These are phyloP conservation scores for Lepidostoma basale DNA, from an alignment of 1,140 invertebrate species.

Conservation along the genomic window DNA sequence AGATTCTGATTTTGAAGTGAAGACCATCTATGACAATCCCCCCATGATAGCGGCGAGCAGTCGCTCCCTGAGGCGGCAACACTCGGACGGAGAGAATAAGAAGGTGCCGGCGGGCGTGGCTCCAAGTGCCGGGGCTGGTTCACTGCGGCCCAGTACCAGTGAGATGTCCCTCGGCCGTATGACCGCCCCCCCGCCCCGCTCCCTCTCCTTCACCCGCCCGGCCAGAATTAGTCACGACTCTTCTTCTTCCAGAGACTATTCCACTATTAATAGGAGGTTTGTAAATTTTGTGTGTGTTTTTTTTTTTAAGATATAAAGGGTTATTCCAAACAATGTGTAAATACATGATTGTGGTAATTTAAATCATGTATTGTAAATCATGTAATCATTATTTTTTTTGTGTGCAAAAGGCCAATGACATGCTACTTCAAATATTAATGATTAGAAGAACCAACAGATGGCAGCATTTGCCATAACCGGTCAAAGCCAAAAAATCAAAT, in stretches of 20 bases:
- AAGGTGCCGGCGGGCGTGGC: not conserved
- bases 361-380: no score
- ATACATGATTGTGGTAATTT: no score
- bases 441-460: no score
- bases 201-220: constrained; percentile 57
- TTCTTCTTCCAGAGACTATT: constrained; percentile 32
- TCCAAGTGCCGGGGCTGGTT: not conserved
- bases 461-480: no score
- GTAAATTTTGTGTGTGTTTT: no score
- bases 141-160: constrained; percentile 51
- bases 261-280: constrained; percentile 36
- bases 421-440: no score
- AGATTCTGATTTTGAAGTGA: constrained; percentile 36
- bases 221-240: constrained; percentile 37
- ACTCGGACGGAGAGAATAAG: constrained; percentile 41
- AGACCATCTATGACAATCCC: constrained; percentile 32
- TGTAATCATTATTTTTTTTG: no score
- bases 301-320: no score
- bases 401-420: no score
- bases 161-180: constrained; percentile 54
- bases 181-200: constrained; percentile 54
- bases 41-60: not conserved
- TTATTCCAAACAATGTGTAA: no score
- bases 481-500: no score
- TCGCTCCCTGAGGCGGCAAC: constrained; percentile 36